A percentile compares a stretch with the other conserved stretches of the same genome.
Conservation (phyloP, 2,888 invertebrate genomes). For the Nomada ruficornis region DNA sequence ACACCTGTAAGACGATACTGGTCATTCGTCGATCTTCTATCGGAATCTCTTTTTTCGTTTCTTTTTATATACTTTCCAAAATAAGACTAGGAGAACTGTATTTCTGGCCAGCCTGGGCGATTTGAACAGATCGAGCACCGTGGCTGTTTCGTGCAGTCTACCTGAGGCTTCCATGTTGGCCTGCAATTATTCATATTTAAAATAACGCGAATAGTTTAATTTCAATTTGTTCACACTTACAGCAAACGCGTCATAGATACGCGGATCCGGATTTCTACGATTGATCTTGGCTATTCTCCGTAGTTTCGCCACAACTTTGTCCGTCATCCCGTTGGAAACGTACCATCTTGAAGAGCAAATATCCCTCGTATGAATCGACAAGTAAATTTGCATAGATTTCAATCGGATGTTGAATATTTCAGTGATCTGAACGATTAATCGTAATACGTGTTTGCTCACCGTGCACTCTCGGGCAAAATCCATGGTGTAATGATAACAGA, state of each 20-base stretch:
- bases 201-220: not conserved
- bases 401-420: not conserved
- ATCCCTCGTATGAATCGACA: not conserved
- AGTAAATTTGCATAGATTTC: not conserved
- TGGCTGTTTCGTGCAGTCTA: conserved; percentile 78
- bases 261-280: conserved; percentile 82
- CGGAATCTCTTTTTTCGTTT: not conserved
- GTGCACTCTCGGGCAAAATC: conserved; percentile 85
- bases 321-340: conserved; percentile 84
- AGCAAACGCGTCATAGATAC: conserved; percentile 83
- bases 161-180: conserved; percentile 77
- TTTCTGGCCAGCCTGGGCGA: conserved; percentile 84
- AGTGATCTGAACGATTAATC: not conserved
- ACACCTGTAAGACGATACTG: conserved; percentile 85
- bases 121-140: conserved; percentile 84
- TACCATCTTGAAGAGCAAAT: conserved; percentile 82
- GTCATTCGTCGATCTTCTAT: conserved; percentile 4
- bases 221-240: conserved; percentile 75
- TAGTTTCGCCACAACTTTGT: conserved; percentile 84
- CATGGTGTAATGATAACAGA: conserved; percentile 83
- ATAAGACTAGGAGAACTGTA: conserved; percentile 83
- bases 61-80: conserved; percentile 82
- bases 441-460: conserved; percentile 77
- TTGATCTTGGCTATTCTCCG: conserved; percentile 85
- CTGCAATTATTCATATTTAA: conserved; percentile 71